Evolutionary conservation across 2,888 invertebrate genomes (phyloP).

Genomic region (Lasiommata megera): DNA sequence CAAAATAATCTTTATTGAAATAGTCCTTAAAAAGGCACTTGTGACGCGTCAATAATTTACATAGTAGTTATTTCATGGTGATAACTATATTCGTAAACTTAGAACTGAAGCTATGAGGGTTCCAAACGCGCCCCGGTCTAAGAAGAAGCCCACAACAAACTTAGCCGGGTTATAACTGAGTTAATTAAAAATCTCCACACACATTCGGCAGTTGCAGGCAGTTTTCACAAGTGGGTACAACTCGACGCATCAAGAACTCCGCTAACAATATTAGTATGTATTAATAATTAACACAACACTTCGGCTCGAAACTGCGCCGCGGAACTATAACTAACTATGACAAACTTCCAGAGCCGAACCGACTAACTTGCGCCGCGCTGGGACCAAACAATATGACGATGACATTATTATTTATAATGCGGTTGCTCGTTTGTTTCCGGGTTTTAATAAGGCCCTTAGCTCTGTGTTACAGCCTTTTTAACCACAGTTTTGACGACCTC

Average conservation of each 20-base stretch:
- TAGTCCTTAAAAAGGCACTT: too few species aligned
- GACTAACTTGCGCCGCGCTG: slow-evolving; percentile 22
- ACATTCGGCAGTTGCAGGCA: background rate
- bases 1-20: too few species aligned
- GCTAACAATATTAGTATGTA: slow-evolving; percentile 32
- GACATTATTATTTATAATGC: slow-evolving; percentile 32
- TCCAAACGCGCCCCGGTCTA: too few species aligned
- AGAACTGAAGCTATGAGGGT: too few species aligned
- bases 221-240: background rate
- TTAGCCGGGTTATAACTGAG: too few species aligned
- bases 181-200: background rate
- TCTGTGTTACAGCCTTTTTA: background rate
- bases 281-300: slow-evolving; percentile 35
- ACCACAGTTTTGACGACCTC: too few species aligned
- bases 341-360: slow-evolving; percentile 29
- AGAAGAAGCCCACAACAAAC: too few species aligned
- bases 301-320: slow-evolving; percentile 25
- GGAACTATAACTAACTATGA: slow-evolving; percentile 33
- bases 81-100: too few species aligned
- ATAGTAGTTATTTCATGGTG: too few species aligned
- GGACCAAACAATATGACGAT: slow-evolving; percentile 31
- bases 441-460: slow-evolving; percentile 23
- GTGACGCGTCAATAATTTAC: too few species aligned
- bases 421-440: slow-evolving; percentile 24
- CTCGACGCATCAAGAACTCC: slow-evolving; percentile 15